Conservation (phyloP, 2,113 vertebrate genomes). For the Ptilonorhynchus violaceus region DNA sequence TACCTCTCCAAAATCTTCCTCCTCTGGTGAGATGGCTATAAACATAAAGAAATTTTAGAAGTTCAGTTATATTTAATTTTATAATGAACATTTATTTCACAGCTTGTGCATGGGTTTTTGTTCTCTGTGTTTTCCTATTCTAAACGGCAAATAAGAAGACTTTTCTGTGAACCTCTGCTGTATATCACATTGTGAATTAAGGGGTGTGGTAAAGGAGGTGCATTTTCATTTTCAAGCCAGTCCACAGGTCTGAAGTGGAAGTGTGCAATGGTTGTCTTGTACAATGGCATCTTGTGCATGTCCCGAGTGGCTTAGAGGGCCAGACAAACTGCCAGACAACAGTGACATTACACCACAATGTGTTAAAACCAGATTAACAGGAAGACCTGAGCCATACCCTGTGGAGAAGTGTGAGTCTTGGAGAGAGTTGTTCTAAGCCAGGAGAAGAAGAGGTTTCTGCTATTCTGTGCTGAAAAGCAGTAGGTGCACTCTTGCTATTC, state of each 20-base stretch:
- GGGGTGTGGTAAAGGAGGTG: not conserved
- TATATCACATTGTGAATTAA: not conserved
- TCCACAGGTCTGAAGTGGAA: not conserved
- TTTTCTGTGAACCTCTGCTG: not conserved
- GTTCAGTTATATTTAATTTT: not conserved
- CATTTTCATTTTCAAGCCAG: not conserved
- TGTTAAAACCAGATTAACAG: not conserved
- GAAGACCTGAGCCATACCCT: not conserved
- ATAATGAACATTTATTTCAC: not conserved
- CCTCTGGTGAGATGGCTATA: not conserved
- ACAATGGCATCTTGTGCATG: not conserved
- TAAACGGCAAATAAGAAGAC: not conserved
- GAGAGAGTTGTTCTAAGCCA: not conserved
- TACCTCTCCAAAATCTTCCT: not conserved
- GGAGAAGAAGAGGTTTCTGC: not conserved
- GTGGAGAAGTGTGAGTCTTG: not conserved
- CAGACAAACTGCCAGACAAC: not conserved
- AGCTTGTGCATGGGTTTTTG: not conserved
- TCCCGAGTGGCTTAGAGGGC: not conserved
- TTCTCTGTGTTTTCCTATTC: not conserved
- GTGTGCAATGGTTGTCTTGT: not conserved
- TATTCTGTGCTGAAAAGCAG: not conserved
- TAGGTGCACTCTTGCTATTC: not conserved
- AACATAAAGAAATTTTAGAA: not conserved
- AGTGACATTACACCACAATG: not conserved